Conservation (phyloP, 2,113 vertebrate genomes). For the Leuciscus idus region DNA sequence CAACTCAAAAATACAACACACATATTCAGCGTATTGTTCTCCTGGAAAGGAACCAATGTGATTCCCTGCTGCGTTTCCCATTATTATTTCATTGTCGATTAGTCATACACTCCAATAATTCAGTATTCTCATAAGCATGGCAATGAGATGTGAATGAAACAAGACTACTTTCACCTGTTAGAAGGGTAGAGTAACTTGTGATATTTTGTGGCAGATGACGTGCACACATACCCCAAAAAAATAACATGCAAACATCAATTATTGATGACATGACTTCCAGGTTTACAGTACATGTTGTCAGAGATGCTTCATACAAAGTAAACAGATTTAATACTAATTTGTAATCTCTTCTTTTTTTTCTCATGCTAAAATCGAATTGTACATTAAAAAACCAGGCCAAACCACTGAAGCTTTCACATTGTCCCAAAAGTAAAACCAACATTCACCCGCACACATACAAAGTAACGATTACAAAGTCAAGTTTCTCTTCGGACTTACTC, state of each 20-base stretch:
- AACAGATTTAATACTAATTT: slow-evolving; percentile 48
- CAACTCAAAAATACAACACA: not conserved
- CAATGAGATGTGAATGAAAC: slow-evolving; percentile 28
- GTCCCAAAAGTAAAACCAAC: slow-evolving; percentile 41
- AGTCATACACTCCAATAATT: not conserved
- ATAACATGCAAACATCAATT: slow-evolving; percentile 37
- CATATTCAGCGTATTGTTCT: not conserved
- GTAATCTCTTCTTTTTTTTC: not conserved
- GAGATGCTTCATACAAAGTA: slow-evolving; percentile 38
- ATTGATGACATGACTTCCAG: slow-evolving; percentile 66
- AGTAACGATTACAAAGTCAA: slow-evolving; percentile 47
- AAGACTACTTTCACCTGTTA: not conserved
- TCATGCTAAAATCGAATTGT: slow-evolving; percentile 54
- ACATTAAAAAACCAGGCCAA: slow-evolving; percentile 47
- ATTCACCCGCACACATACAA: slow-evolving; percentile 35
- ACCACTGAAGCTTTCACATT: slow-evolving; percentile 43
- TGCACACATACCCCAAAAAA: slow-evolving; percentile 15
- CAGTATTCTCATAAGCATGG: not conserved
- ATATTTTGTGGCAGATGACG: not conserved
- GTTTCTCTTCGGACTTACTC: slow-evolving; percentile 42
- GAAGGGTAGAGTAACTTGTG: not conserved
- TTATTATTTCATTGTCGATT: not conserved
- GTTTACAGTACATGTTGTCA: slow-evolving; percentile 68
- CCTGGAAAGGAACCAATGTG: not conserved
- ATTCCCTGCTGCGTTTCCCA: not conserved